Evolutionary conservation across 2,797 vertebrate species (phyloP), one percentile per base, ranked within the genome.

Genomic region (Bradypodion ventrale): DNA sequence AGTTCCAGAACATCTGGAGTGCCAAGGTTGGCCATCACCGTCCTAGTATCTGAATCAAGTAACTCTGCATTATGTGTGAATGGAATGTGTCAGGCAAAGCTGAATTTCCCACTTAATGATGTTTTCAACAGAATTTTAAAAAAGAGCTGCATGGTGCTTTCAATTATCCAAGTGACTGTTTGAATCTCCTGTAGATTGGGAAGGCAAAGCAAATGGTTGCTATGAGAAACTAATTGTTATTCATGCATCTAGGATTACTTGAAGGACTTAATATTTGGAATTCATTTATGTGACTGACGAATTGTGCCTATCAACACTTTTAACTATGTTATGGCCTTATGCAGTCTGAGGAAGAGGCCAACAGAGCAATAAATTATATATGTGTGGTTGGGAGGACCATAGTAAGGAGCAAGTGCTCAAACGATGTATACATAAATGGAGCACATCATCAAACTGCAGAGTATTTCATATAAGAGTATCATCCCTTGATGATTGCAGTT

Each of bases 141-240:
- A 70, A 21, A 29, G 73, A 16, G 60, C 85, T 84, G 37, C 80
- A 74, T 78, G 78, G 49, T 40, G 73, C 72, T 77, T 59, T n/a
- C 68, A 78, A 66, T 83, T 84, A 80, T 62, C 84, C 70, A 62
- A 52, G 65, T 89, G 76, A 82, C 76, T 72, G 76, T 79, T 0
- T n/a, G 63, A 40, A 73, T 35, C 82, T 46, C 83, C 59, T 70
- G 74, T 79, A 87, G 80, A 73, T 88, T 82, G 62, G 1, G 25
- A 82, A 74, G 84, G 82, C 29, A 86, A 88, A 84, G 86, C 83
- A 90, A 87, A 74, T 6, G 35, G 79, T 85, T 90, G 88, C 89
- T 85, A 21, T 8, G 63, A 85, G 74, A 92, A 32, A 80, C 60
- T 59, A 72, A 62, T 52, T 83, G 73, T 88, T 92, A 56, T 83